Conservation (phyloP, 2,888 invertebrate genomes). For the Scotopteryx bipunctaria region DNA sequence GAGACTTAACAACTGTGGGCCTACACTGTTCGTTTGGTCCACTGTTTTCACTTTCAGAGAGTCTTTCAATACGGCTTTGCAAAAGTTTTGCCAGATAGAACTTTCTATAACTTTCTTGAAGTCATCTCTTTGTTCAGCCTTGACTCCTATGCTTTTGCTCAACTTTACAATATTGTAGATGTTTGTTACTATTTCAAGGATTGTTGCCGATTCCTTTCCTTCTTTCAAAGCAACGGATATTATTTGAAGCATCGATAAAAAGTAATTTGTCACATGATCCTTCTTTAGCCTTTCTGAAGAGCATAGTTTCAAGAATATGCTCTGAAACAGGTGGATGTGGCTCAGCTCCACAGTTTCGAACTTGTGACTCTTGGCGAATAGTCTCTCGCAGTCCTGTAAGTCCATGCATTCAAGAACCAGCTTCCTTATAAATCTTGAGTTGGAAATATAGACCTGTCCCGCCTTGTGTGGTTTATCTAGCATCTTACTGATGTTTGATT, state of each 20-base stretch:
- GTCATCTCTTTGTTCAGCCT: slow-evolving; percentile 51
- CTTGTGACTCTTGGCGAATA: slow-evolving; percentile 84
- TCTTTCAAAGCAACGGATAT: slow-evolving; percentile 76
- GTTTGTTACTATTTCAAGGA: slow-evolving; percentile 52
- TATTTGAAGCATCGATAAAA: slow-evolving; percentile 81
- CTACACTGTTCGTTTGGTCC: slow-evolving; percentile 55
- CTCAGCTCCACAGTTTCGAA: slow-evolving; percentile 84
- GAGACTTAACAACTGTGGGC: slow-evolving; percentile 80
- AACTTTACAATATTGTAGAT: slow-evolving; percentile 62
- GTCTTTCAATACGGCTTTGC: slow-evolving; percentile 86
- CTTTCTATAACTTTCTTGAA: slow-evolving; percentile 71
- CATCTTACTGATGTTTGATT: slow-evolving; percentile 84
- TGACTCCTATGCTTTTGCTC: slow-evolving; percentile 53
- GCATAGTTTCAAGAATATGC: slow-evolving; percentile 80
- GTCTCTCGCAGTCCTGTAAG: slow-evolving; percentile 78
- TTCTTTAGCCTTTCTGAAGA: slow-evolving; percentile 58
- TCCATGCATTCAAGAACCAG: slow-evolving; percentile 85
- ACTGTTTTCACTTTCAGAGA: slow-evolving; percentile 80
- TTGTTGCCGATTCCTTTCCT: slow-evolving; percentile 47
- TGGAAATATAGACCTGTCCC: slow-evolving; percentile 85
- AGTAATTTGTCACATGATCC: slow-evolving; percentile 77
- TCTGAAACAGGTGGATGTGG: slow-evolving; percentile 81
- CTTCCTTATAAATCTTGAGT: slow-evolving; percentile 82
- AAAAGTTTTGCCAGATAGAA: slow-evolving; percentile 83
- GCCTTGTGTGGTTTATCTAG: slow-evolving; percentile 88